Base-by-base conservation (phyloP, 1,140 invertebrate genomes). In the Episyrphus balteatus region DNA sequence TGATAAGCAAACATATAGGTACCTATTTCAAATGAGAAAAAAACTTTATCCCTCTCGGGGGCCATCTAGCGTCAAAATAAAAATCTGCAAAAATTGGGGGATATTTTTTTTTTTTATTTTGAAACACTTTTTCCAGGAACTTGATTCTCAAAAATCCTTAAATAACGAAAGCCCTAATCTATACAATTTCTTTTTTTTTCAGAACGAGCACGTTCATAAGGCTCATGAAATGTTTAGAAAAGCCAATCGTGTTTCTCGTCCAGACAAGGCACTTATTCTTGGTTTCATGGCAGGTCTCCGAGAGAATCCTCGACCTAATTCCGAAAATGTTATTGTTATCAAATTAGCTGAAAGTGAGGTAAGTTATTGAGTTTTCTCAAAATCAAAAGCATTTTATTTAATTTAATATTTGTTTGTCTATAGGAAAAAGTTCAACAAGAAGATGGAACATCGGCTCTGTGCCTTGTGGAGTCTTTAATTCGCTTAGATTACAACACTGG, bases 191-290 rank as follows among this genome's bases (percentile, higher is more conserved):
- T 15, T 51, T 47, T 64, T 61, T 53, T 74, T 71, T 38, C 64
- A 86, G 84, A 83, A 88, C 65, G 92, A 96, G 69, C 92, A 96
- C 82, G 94, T 97, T 82, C 73, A 92, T 57, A 91, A 95, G 70
- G 93, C 93, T 2, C 92, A 96, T 70, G 91, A 97, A 69, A 96
- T 97, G 89, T 98, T 98, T 75, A 77, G 84, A 47, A 93, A 86
- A 54, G 92, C 92, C 26, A 97, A 97, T 66, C 86, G 89, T 69
- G 91, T 97, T 36, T 96, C 92, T 1, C 72, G 93, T 54, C 92
- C 92, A 3, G 93, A 98, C 58, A 98, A 98, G 65, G 92, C 93
- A 34, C 82, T 97, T 31, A 98, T 98, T 61, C 76, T 98, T 18
- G 92, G 93, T 51, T 98, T 98, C 61, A 97, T 98, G 90, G 93